Evolutionary conservation across 2,888 invertebrate species (phyloP), one percentile per base, ranked within the genome.

Genomic region (Osmoderma eremita): DNA sequence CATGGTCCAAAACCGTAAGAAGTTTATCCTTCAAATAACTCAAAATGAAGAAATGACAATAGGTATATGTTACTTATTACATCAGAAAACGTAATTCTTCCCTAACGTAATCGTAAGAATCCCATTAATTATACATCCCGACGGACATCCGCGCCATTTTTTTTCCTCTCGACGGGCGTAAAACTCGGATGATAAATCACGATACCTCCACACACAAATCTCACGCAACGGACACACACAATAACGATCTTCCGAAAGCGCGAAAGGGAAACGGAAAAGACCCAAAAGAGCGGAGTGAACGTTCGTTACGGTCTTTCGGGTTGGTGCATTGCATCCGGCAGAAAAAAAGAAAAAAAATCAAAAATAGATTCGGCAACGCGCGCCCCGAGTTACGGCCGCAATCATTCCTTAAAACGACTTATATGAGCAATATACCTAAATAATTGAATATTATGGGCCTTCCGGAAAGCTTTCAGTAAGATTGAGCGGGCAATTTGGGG

Each of bases 401-500:
- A 81, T 81, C 80, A 80, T 79, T 81, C 76, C 79, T 79, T 78
- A 79, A 80, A 81, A 79, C 81, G 80, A 81, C 81, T 80, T 81
- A 80, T 81, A 81, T 80, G 81, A 80, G 81, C 81, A 77, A 82
- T 82, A 82, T 78, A 80, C 78, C 79, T 83, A 80, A 83, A 83
- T 83, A 83, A 83, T 83, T 83, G 82, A 83, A 78, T 78, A 79
- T 82, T 81, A 82, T 80, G 79, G 80, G 77, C 68, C 79, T 79
- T 78, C 76, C 78, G 80, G 78, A 78, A 80, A 80, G 81, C 81
- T 82, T 80, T 82, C 80, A 80, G 78, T 78, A 79, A 81, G 82
- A 82, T 82, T 82, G 81, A 81, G 80, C 79, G 79, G 68, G 73
- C 74, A 70, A 70, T 58, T 45, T 56, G 39, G 39, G 49, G 18